Evolutionary conservation across 92 coral and sea anemone genomes (phyloP).

Genomic region (Actinernus sp.): DNA sequence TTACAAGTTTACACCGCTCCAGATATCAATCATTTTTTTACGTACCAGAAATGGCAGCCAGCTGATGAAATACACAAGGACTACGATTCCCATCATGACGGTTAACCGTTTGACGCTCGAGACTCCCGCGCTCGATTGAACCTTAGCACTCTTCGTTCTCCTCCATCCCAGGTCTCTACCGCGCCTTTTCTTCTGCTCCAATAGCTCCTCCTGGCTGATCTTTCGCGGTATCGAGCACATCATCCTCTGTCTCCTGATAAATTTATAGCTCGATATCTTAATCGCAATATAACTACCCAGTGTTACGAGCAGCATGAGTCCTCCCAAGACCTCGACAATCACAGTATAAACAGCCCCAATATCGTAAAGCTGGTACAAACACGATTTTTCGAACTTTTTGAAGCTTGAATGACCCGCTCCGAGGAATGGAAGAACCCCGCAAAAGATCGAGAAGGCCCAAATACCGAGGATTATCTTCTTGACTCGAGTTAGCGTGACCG

Average conservation of each 20-base stretch:
- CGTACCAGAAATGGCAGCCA: slow-evolving; percentile 95
- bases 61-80: slow-evolving; percentile 76
- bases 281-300: slow-evolving; percentile 59
- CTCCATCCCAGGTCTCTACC: background rate
- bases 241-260: slow-evolving; percentile 66
- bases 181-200: background rate
- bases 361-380: slow-evolving; percentile 69
- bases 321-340: slow-evolving; percentile 68
- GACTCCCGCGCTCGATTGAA: slow-evolving; percentile 14
- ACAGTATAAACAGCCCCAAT: slow-evolving; percentile 65
- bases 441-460: slow-evolving; percentile 70
- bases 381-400: slow-evolving; percentile 18
- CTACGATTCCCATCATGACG: slow-evolving; percentile 79
- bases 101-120: slow-evolving; percentile 60
- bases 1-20: too few species aligned
- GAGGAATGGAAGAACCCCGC: slow-evolving; percentile 54
- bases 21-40: too few species aligned
- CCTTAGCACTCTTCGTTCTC: background rate
- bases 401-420: slow-evolving; percentile 81
- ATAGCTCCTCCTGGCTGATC: background rate
- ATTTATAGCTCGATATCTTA: slow-evolving; percentile 65
- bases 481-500: slow-evolving; percentile 39
- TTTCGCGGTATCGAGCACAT: slow-evolving; percentile 14
- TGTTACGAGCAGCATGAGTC: slow-evolving; percentile 44
- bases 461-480: slow-evolving; percentile 55